A percentile compares a stretch with the other conserved stretches of the same genome.
Evolutionary conservation across 2,797 vertebrate species (phyloP).

Genomic region (Novumbra hubbsi): DNA sequence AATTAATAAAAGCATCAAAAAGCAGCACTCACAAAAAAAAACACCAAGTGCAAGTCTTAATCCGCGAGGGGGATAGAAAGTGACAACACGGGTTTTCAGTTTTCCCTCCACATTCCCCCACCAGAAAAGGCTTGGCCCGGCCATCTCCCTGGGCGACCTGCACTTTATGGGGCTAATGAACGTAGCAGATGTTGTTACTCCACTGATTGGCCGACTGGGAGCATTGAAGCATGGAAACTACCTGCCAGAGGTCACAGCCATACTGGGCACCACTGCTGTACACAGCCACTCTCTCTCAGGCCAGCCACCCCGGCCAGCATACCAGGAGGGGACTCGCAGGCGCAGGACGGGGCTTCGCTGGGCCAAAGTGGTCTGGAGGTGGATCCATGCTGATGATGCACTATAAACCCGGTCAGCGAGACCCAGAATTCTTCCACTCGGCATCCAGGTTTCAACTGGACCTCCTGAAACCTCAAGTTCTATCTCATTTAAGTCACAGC

Average conservation of each 20-base stretch:
- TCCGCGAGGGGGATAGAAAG: slow-evolving; percentile 44
- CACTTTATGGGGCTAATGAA: slow-evolving; percentile 43
- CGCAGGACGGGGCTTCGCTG: slow-evolving; percentile 33
- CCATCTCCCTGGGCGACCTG: slow-evolving; percentile 43
- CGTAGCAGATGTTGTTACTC: slow-evolving; percentile 41
- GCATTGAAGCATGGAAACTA: slow-evolving; percentile 34
- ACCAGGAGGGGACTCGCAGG: slow-evolving; percentile 29
- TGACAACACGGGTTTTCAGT: slow-evolving; percentile 47
- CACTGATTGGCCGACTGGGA: slow-evolving; percentile 16
- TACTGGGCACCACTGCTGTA: slow-evolving; percentile 21
- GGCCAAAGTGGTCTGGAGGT: slow-evolving; percentile 11
- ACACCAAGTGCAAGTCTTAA: slow-evolving; percentile 4
- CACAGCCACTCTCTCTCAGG: not conserved
- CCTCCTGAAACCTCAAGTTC: not conserved
- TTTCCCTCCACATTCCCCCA: slow-evolving; percentile 13
- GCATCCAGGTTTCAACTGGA: slow-evolving; percentile 6
- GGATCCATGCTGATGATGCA: slow-evolving; percentile 10
- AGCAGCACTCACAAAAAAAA: not conserved
- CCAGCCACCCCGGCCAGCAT: slow-evolving; percentile 4
- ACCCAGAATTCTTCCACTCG: slow-evolving; percentile 27
- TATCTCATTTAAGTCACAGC: slow-evolving; percentile 7
- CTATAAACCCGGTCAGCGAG: slow-evolving; percentile 24
- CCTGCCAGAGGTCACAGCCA: slow-evolving; percentile 54
- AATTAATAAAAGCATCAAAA: slow-evolving; percentile 23
- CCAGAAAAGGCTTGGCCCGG: slow-evolving; percentile 28